Evolutionary conservation across 2,888 invertebrate species (phyloP).

Genomic region (Dyspetes luteomarginatus): DNA sequence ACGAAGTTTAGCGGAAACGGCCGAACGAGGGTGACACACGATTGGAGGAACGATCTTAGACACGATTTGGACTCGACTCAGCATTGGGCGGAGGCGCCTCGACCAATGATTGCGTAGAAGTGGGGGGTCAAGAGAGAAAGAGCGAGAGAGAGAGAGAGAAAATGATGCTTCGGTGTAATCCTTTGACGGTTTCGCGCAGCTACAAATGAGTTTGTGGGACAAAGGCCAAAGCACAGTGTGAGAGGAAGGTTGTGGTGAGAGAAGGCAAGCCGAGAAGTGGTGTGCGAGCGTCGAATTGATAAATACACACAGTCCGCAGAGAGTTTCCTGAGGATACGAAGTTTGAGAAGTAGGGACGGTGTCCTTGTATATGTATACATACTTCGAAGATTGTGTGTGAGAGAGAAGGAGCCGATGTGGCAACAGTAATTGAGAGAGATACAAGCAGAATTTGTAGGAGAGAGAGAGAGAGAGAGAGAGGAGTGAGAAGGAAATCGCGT

Average conservation of each 20-base stretch:
- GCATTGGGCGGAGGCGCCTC: constrained; percentile 44
- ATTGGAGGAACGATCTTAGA: constrained; percentile 55
- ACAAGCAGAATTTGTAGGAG: not conserved
- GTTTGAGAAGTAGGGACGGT: constrained; percentile 42
- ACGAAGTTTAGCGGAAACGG: constrained; percentile 55
- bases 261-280: constrained; percentile 27
- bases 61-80: constrained; percentile 18
- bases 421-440: constrained; percentile 4
- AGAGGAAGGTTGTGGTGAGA: constrained; percentile 64
- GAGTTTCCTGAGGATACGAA: constrained; percentile 38
- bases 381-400: constrained; percentile 24
- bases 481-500: constrained; percentile 40
- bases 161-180: constrained; percentile 61
- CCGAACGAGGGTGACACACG: constrained; percentile 39
- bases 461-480: constrained; percentile 1
- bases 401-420: constrained; percentile 23
- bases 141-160: constrained; percentile 32
- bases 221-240: constrained; percentile 71
- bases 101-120: constrained; percentile 14
- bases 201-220: constrained; percentile 61
- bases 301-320: constrained; percentile 45
- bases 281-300: constrained; percentile 63
- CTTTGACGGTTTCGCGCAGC: constrained; percentile 65
- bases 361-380: constrained; percentile 11
- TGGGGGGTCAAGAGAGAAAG: constrained; percentile 9